These are phyloP conservation scores for Sussaba pulchella DNA, from an alignment of 2,888 invertebrate species.

Conservation along the genomic window DNA sequence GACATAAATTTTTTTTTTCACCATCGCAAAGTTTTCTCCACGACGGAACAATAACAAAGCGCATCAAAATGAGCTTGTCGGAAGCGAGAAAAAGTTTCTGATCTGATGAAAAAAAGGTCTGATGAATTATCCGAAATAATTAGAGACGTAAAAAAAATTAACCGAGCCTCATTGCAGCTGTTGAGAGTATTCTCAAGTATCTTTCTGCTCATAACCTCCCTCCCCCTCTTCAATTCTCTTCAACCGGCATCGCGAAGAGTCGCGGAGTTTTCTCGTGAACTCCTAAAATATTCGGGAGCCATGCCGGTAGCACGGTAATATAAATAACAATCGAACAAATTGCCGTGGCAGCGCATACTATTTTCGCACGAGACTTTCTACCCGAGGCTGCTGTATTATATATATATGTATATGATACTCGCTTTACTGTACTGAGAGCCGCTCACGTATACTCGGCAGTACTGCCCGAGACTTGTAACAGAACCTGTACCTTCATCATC, in stretches of 20 bases:
- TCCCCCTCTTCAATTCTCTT: too few species aligned
- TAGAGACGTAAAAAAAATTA: constrained; percentile 42
- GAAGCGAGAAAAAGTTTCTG: background rate
- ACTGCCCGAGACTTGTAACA: background rate
- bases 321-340: constrained; percentile 65
- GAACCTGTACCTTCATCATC: background rate
- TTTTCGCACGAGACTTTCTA: constrained; percentile 63
- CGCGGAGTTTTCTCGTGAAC: constrained; percentile 31
- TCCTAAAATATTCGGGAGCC: constrained; percentile 54
- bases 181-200: constrained; percentile 46
- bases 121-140: constrained; percentile 35
- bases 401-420: background rate
- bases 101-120: background rate
- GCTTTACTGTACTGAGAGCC: constrained; percentile 13
- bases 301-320: constrained; percentile 44
- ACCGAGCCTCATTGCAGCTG: constrained; percentile 46
- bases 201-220: background rate
- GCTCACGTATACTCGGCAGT: constrained; percentile 4
- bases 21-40: too few species aligned
- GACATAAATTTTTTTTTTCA: too few species aligned
- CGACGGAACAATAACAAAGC: too few species aligned
- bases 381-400: constrained; percentile 15
- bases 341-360: constrained; percentile 37
- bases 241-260: background rate
- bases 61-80: too few species aligned